phyloP scores from a whole-genome alignment of 2,113 vertebrate species.

The Oncorhynchus tshawytscha region DNA sequence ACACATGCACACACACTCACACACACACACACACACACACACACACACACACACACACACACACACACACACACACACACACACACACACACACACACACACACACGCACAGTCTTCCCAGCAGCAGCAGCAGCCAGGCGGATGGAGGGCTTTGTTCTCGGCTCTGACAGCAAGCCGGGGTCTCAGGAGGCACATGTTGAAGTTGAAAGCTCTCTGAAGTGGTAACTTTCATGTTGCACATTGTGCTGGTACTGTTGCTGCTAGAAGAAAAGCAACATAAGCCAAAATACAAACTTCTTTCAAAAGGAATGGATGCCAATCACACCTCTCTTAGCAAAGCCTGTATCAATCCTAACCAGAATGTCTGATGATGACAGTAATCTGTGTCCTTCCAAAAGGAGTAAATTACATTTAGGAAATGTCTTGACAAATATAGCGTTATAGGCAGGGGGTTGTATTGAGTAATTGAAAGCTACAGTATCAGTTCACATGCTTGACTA shows the following conservation, averaged over 20 bases:
- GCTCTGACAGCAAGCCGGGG: constrained; percentile 65
- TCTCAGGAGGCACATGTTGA: constrained; percentile 62
- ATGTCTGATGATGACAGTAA: background rate
- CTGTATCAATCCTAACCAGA: background rate
- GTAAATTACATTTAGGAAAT: background rate
- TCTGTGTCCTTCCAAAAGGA: background rate
- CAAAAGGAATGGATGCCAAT: constrained; percentile 42
- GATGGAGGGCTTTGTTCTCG: constrained; percentile 61
- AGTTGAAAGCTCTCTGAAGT: constrained; percentile 75
- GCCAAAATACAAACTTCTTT: constrained; percentile 49
- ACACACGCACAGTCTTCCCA: constrained; percentile 3
- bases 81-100: constrained; percentile 8
- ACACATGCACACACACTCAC: constrained; percentile 11
- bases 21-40: constrained; percentile 2
- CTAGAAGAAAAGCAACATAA: constrained; percentile 40
- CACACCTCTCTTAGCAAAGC: constrained; percentile 24
- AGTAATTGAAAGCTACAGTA: constrained; percentile 29
- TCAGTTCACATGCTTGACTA: constrained; percentile 34
- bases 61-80: constrained; percentile 20
- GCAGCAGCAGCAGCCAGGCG: constrained; percentile 56
- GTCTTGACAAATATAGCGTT: constrained; percentile 3
- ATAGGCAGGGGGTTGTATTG: background rate
- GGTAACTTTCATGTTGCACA: constrained; percentile 67
- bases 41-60: background rate
- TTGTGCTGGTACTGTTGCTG: constrained; percentile 34